A percentile compares a stretch with the other conserved stretches of the same genome.
Evolutionary conservation across 2,888 invertebrate genomes (phyloP).

Genomic region (Drosophila ezoana): DNA sequence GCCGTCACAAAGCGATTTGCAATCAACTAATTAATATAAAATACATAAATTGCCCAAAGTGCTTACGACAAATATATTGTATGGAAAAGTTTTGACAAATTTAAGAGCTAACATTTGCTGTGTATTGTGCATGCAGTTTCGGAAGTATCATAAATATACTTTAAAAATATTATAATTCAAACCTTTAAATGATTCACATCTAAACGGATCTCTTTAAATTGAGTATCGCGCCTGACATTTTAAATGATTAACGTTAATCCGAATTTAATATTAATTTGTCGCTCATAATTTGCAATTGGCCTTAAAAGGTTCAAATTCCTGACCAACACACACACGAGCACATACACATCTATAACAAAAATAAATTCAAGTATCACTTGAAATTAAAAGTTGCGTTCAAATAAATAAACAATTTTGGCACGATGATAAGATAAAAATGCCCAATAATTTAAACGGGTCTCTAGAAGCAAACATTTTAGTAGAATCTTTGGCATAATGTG

Average conservation of each 20-base stretch:
- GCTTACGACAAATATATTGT: neutral
- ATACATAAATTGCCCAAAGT: conserved; percentile 28
- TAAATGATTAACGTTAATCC: conserved; percentile 14
- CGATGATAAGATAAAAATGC: conserved; percentile 44
- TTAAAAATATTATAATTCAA: conserved; percentile 22
- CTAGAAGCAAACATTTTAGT: conserved; percentile 1
- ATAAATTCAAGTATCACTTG: conserved; percentile 53
- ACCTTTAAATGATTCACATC: conserved; percentile 32
- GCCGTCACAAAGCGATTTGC: conserved; percentile 10
- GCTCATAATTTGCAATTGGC: conserved; percentile 16
- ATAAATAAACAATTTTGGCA: conserved; percentile 37
- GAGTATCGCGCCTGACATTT: conserved; percentile 10
- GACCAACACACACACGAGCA: neutral
- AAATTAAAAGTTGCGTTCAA: conserved; percentile 40
- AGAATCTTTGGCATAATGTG: conserved; percentile 1
- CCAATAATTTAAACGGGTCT: conserved; percentile 32
- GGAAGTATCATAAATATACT: conserved; percentile 40
- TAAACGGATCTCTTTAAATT: conserved; percentile 26
- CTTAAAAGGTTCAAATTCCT: conserved; percentile 31
- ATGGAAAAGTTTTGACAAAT: conserved; percentile 9
- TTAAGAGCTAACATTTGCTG: conserved; percentile 10
- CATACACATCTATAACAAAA: neutral
- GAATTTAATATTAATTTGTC: conserved; percentile 30
- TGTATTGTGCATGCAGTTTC: conserved; percentile 25
- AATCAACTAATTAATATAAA: conserved; percentile 23